Conservation (phyloP, 2,797 vertebrate species). For the Lepus oiostolus region DNA sequence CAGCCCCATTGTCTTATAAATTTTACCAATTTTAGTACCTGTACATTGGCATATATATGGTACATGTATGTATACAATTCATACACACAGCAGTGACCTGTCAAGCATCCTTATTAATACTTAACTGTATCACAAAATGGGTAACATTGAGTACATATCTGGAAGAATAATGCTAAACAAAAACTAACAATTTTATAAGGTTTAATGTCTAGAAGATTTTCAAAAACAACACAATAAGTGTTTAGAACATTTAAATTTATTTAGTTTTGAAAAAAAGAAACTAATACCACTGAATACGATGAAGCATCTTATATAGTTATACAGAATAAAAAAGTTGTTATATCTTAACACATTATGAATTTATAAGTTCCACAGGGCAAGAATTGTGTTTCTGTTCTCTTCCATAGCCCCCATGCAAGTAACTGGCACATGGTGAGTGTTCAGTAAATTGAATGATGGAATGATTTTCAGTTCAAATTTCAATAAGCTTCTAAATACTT, state of each 20-base stretch:
- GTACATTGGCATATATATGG: not conserved
- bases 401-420: not conserved
- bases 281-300: slow-evolving; percentile 35
- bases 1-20: too few relatives aligned
- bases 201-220: slow-evolving; percentile 4
- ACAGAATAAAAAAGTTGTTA: not conserved
- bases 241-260: slow-evolving; percentile 38
- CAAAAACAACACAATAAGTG: not conserved
- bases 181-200: not conserved
- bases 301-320: not conserved
- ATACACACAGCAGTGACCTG: not conserved
- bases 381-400: slow-evolving; percentile 32
- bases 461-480: not conserved
- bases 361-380: not conserved
- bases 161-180: slow-evolving; percentile 4
- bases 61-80: not conserved
- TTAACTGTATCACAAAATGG: not conserved
- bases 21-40: too few relatives aligned
- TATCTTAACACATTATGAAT: not conserved
- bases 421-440: not conserved
- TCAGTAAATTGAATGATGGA: slow-evolving; percentile 44
- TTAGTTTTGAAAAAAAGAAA: slow-evolving; percentile 52
- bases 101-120: slow-evolving; percentile 14
- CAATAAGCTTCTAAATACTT: not conserved
- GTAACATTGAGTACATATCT: slow-evolving; percentile 19